Evolutionary conservation across 2,113 vertebrate species (phyloP).

Genomic region (Phaethornis superciliosus): DNA sequence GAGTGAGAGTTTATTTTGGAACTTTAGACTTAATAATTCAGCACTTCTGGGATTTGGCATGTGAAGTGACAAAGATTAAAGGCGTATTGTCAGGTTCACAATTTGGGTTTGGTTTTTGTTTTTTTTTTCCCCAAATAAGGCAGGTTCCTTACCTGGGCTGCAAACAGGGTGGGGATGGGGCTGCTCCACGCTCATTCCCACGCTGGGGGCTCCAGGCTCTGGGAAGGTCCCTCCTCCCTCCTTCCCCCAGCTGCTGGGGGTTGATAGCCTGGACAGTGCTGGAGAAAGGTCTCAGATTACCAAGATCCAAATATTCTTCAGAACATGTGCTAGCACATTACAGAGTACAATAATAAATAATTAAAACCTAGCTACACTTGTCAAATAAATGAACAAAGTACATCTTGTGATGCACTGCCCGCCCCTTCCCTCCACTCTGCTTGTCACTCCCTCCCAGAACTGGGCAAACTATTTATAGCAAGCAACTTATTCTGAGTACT

Average conservation of each 20-base stretch:
- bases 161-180: not conserved
- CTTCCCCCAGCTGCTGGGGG: not conserved
- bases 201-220: not conserved
- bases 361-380: constrained; percentile 64
- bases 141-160: constrained; percentile 1
- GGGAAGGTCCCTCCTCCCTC: not conserved
- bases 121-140: not conserved
- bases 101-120: not conserved
- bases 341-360: constrained; percentile 56
- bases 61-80: constrained; percentile 68
- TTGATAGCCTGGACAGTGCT: not conserved
- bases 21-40: constrained; percentile 72
- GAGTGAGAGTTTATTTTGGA: constrained; percentile 71
- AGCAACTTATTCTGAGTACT: constrained; percentile 35
- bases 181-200: not conserved
- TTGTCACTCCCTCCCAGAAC: constrained; percentile 33
- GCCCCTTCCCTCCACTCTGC: not conserved
- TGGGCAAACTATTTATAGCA: constrained; percentile 58
- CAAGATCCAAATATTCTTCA: not conserved
- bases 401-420: constrained; percentile 27
- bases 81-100: constrained; percentile 33
- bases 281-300: constrained; percentile 1
- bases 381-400: constrained; percentile 65
- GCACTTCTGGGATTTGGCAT: constrained; percentile 67
- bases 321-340: constrained; percentile 49